A percentile compares a stretch with the other conserved stretches of the same genome.
phyloP scores from a whole-genome alignment of 2,113 vertebrate species.

The Furnarius figulus region DNA sequence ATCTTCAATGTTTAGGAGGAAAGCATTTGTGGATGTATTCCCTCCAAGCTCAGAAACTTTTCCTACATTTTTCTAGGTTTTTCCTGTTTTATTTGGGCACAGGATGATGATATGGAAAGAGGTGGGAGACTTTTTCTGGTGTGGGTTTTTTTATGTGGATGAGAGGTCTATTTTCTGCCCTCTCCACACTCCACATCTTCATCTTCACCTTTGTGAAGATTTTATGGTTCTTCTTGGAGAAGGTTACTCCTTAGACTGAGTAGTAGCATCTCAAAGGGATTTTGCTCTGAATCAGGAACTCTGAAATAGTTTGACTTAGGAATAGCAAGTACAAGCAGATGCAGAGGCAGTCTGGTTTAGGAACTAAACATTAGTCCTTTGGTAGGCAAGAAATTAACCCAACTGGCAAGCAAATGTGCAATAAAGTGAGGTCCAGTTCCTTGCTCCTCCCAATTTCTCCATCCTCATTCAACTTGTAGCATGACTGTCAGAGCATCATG shows the following conservation, averaged over 20 bases:
- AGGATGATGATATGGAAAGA: not conserved
- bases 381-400: not conserved
- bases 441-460: not conserved
- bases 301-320: not conserved
- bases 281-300: not conserved
- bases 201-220: not conserved
- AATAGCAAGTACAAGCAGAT: not conserved
- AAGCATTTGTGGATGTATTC: not conserved
- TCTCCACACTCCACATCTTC: not conserved
- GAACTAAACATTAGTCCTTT: not conserved
- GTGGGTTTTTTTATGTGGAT: not conserved
- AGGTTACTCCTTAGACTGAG: not conserved
- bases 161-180: not conserved
- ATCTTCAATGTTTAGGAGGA: not conserved
- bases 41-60: not conserved
- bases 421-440: not conserved
- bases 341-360: not conserved
- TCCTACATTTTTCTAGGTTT: not conserved
- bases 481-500: not conserved
- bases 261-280: not conserved
- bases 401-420: accelerated
- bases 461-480: not conserved
- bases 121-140: not conserved
- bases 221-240: not conserved
- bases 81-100: not conserved